These are phyloP conservation scores for Poeciliopsis turneri DNA, from an alignment of 2,797 vertebrate genomes.

Conservation along the genomic window DNA sequence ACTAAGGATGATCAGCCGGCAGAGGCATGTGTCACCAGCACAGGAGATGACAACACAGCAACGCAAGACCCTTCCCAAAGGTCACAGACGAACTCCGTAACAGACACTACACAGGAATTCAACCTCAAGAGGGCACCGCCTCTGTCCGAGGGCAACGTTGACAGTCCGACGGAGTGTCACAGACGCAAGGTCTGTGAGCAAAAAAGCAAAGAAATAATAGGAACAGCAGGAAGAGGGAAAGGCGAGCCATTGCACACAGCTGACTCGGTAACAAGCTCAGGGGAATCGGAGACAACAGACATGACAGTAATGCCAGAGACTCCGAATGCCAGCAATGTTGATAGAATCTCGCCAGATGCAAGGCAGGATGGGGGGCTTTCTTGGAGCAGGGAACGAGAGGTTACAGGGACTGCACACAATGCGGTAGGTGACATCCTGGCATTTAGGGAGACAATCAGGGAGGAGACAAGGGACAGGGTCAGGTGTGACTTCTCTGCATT, in stretches of 20 bases:
- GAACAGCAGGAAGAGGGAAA: slow-evolving; percentile 44
- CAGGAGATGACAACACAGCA: slow-evolving; percentile 49
- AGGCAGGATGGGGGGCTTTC: slow-evolving; percentile 59
- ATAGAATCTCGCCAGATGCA: slow-evolving; percentile 72
- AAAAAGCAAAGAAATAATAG: slow-evolving; percentile 51
- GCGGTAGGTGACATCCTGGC: slow-evolving; percentile 70
- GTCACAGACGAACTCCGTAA: slow-evolving; percentile 63
- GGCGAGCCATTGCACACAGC: slow-evolving; percentile 47
- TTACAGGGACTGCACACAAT: slow-evolving; percentile 66
- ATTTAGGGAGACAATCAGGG: slow-evolving; percentile 76
- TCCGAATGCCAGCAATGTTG: slow-evolving; percentile 65
- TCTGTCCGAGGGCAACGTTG: slow-evolving; percentile 51
- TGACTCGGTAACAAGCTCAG: slow-evolving; percentile 71
- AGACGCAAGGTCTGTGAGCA: slow-evolving; percentile 30
- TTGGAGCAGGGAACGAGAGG: slow-evolving; percentile 62
- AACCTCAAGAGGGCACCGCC: slow-evolving; percentile 38
- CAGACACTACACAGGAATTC: slow-evolving; percentile 58
- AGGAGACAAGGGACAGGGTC: slow-evolving; percentile 54
- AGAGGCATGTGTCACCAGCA: slow-evolving; percentile 49
- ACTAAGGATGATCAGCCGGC: slow-evolving; percentile 35
- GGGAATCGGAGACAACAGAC: slow-evolving; percentile 67
- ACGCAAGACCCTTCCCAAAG: slow-evolving; percentile 55
- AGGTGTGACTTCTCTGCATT: slow-evolving; percentile 55
- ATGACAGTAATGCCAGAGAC: slow-evolving; percentile 58
- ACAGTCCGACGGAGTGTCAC: slow-evolving; percentile 55